Evolutionary conservation across 2,888 invertebrate genomes (phyloP), one percentile per base, ranked within the genome.

Genomic region (Melanostoma scalare): DNA sequence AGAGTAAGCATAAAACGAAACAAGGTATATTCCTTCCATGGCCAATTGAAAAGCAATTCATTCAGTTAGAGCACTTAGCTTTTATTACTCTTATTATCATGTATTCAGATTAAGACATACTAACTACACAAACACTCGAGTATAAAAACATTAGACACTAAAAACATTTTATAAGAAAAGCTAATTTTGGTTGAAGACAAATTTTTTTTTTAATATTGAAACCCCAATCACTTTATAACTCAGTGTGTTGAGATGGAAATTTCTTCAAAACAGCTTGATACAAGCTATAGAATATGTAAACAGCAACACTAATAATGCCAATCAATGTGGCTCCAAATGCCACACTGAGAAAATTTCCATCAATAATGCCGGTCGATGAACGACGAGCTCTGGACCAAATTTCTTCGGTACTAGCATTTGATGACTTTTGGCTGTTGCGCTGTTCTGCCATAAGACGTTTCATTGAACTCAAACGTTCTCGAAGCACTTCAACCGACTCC

Each of bases 261-360:
- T 96, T 96, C 91, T 96, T 96, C 38, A 96, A 90, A 63, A 97
- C 95, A n/a, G 96, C 96, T 87, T 94, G 93, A 89, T 95, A 96
- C 0, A 97, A 92, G 90, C 96, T 96, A 87, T 96, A 96, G 89
- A 97, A 97, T 0, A 97, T 96, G 88, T 96, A 96, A 1, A 95
- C 93, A 71, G 96, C 96, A 48, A 97, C 96, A 87, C 95, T 94
- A 5, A 96, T 90, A 73, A 97, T 96, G 58, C 96, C 94, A 8
- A 95, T 87, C 3, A 97, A 92, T 1, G 96, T 96, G 0, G 95
- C 94, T 1, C 95, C 95, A 88, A 97, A 97, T 50, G 97, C 96
- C 87, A 96, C 93, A 87, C 96, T 96, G 0, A 97, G 92, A 89
- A 97, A 96, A 89, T 95, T 95, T 5, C 91, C 90, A 88, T 96